Evolutionary conservation across 2,113 vertebrate genomes (phyloP).

Genomic region (Struthio camelus): DNA sequence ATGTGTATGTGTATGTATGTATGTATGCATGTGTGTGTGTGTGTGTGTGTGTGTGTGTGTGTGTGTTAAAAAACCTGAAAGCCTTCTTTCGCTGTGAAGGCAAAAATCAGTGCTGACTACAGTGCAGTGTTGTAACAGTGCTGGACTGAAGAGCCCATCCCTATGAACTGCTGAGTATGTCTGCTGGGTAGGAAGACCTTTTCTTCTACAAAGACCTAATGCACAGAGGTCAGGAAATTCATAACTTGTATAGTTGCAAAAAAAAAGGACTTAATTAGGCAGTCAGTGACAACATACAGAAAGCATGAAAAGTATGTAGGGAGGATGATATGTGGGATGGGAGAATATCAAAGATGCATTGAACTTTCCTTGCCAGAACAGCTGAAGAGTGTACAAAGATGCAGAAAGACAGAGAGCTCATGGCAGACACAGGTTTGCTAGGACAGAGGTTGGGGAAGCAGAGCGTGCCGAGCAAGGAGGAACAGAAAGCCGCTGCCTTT

Average conservation of each 20-base stretch:
- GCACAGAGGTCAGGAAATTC: background rate
- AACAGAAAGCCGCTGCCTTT: background rate
- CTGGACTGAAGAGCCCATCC: background rate
- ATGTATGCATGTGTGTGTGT: no score
- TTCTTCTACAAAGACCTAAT: background rate
- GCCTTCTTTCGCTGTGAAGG: background rate
- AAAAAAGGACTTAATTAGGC: background rate
- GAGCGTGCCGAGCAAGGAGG: background rate
- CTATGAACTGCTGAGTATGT: background rate
- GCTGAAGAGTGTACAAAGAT: background rate
- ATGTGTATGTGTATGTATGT: no score
- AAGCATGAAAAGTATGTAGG: background rate
- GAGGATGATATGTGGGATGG: background rate
- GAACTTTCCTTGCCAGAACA: background rate
- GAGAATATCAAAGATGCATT: background rate
- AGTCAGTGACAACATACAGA: background rate
- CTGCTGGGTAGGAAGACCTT: background rate
- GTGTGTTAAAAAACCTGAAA: background rate
- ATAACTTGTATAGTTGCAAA: background rate
- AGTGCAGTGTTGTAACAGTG: background rate
- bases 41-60: no score
- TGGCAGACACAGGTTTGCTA: background rate
- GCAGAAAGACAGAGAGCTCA: background rate
- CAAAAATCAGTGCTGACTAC: background rate
- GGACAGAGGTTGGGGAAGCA: background rate